phyloP scores from a whole-genome alignment of 2,797 vertebrate genomes.

The Clarias fuscus region DNA sequence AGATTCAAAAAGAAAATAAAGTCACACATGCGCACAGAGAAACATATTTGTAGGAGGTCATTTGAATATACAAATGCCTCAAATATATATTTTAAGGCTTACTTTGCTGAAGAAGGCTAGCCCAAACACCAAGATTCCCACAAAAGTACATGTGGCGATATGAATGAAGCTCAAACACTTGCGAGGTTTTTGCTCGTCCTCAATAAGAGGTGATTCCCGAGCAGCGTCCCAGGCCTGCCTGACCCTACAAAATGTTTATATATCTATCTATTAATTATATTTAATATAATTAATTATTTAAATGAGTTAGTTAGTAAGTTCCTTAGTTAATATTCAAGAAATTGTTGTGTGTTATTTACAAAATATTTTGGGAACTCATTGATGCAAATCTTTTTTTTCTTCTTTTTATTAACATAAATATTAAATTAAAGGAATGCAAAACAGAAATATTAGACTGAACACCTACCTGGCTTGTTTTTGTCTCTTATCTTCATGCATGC shows the following conservation, averaged over 20 bases:
- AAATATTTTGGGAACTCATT: too few relatives aligned
- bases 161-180: slow-evolving; percentile 61
- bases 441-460: too few relatives aligned
- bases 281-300: too few relatives aligned
- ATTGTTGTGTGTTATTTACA: too few relatives aligned
- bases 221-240: slow-evolving; percentile 65
- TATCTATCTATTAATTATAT: too few relatives aligned
- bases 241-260: background rate
- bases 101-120: slow-evolving; percentile 73
- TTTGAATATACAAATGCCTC: background rate
- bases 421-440: too few relatives aligned
- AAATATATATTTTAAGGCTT: background rate
- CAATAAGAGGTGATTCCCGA: slow-evolving; percentile 57
- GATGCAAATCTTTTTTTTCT: too few relatives aligned
- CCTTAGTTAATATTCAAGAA: too few relatives aligned
- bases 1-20: background rate
- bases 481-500: too few relatives aligned
- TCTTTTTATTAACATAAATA: too few relatives aligned
- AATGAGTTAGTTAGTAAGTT: too few relatives aligned
- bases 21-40: background rate
- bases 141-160: slow-evolving; percentile 33
- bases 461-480: too few relatives aligned
- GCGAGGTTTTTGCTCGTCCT: slow-evolving; percentile 65
- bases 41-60: background rate
- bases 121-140: slow-evolving; percentile 62